phyloP scores from a whole-genome alignment of 2,888 invertebrate species.

The Sinodicranocentrus sp. region DNA sequence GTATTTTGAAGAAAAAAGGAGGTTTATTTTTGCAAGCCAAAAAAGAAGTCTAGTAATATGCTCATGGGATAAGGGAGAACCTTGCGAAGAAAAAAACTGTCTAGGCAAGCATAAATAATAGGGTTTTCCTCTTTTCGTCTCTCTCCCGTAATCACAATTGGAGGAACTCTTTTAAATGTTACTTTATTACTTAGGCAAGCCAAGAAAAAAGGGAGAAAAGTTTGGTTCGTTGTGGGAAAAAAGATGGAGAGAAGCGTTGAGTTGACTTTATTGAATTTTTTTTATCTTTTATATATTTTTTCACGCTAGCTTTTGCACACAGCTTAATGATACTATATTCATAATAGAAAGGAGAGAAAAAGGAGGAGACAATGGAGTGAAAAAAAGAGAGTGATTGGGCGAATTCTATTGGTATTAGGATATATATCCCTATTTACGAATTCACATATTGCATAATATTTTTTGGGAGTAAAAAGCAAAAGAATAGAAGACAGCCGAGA shows the following conservation, averaged over 20 bases:
- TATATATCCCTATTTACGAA: too few relatives aligned
- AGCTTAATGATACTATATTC: constrained; percentile 39
- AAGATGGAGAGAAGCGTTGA: not conserved
- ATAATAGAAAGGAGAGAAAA: constrained; percentile 17
- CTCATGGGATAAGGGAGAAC: too few relatives aligned
- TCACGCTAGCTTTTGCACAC: not conserved
- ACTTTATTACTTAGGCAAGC: constrained; percentile 42
- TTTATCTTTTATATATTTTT: not conserved
- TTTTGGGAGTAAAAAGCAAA: constrained; percentile 5
- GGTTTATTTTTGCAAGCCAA: constrained; percentile 35
- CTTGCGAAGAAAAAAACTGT: constrained; percentile 38
- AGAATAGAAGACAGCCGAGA: not conserved
- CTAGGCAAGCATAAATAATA: constrained; percentile 63
- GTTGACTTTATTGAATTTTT: constrained; percentile 47
- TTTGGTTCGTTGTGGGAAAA: not conserved
- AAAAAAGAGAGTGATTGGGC: constrained; percentile 20
- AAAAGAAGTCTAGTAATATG: too few relatives aligned
- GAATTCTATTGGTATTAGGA: not conserved
- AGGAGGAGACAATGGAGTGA: constrained; percentile 8
- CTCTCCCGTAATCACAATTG: constrained; percentile 32
- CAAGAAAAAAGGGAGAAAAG: constrained; percentile 14
- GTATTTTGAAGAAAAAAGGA: not conserved
- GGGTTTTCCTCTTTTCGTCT: constrained; percentile 34
- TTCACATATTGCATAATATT: not conserved
- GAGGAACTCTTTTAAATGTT: constrained; percentile 47